Evolutionary conservation across 2,888 invertebrate genomes (phyloP), one percentile per base, ranked within the genome.

Genomic region (Pheosia tremula): DNA sequence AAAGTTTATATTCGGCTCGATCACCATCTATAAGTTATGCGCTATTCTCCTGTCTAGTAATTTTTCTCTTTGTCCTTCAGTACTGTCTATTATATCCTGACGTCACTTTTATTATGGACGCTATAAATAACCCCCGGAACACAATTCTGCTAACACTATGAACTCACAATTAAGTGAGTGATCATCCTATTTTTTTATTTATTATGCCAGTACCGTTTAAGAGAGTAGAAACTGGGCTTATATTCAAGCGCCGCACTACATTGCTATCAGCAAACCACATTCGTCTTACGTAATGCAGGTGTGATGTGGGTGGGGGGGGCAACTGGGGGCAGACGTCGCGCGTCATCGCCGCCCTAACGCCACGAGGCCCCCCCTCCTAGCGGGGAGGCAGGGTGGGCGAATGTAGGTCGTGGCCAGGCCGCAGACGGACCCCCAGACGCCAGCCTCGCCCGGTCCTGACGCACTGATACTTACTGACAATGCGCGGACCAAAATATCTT

Each of bases 361-460:
- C 65, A 59, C 45, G 10, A 0, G 3, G 24, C 67, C 71, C 64
- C 64, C 61, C 62, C 56, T 45, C 65, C 43, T 37, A 54, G 68
- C 72, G 78, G 74, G 65, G 70, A 68, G 61, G 68, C 67, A 57
- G 54, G 63, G 63, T 59, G 70, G 69, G 68, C 73, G 75, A 79
- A 90, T 89, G 85, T 90, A 91, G 91, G 92, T 90, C 92, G 91
- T 83, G 86, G 86, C 87, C 85, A 84, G 85, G 87, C 75, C 86
- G 88, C 88, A 93, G 91, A 93, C 92, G 88, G 88, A 90, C 89
- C 91, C 91, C 88, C 84, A 93, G 93, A 92, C 90, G 86, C 81
- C 83, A 81, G 79, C 85, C 83, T 82, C 84, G 81, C 80, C 80
- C 84, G 78, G 77, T 75, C 79, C 80, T 79, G 75, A 72, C 71